Evolutionary conservation across 1,140 invertebrate genomes (phyloP).

Genomic region (Tetraneura akinire): DNA sequence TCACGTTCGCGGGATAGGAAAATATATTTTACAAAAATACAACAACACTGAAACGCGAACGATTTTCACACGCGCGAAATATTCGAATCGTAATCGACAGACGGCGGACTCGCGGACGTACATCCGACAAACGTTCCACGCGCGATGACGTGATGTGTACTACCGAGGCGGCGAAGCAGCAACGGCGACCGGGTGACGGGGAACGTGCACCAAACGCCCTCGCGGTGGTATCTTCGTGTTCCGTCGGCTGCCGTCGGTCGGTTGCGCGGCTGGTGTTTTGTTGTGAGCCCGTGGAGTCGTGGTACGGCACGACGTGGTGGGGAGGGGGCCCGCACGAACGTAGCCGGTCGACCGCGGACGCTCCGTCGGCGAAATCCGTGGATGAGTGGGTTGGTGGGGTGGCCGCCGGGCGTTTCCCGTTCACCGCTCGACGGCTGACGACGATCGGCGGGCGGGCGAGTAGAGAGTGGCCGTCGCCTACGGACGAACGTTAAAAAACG

Average conservation of each 20-base stretch:
- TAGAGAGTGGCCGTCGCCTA: neutral
- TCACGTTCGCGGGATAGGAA: no score
- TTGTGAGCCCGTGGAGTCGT: no score
- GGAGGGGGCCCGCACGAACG: neutral
- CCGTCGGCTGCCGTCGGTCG: neutral
- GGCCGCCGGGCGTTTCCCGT: constrained; percentile 39
- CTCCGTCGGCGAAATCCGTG: no score
- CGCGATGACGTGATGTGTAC: neutral
- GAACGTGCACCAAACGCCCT: constrained; percentile 8
- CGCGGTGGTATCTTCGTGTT: neutral
- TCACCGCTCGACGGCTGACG: neutral
- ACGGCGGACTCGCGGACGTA: neutral
- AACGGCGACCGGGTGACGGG: neutral
- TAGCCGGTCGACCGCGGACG: neutral
- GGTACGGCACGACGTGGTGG: neutral
- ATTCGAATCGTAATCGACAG: neutral
- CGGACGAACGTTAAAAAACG: constrained; percentile 6
- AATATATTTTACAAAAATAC: no score
- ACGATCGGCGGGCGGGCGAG: neutral
- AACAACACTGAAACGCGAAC: neutral
- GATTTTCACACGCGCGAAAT: constrained; percentile 5
- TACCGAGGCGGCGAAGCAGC: neutral
- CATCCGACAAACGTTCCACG: neutral
- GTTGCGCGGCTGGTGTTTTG: no score
- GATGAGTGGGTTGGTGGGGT: neutral